A percentile compares a stretch with the other conserved stretches of the same genome.
These are phyloP conservation scores for Lucinisca nassula DNA, from an alignment of 2,888 invertebrate genomes.

Conservation along the genomic window DNA sequence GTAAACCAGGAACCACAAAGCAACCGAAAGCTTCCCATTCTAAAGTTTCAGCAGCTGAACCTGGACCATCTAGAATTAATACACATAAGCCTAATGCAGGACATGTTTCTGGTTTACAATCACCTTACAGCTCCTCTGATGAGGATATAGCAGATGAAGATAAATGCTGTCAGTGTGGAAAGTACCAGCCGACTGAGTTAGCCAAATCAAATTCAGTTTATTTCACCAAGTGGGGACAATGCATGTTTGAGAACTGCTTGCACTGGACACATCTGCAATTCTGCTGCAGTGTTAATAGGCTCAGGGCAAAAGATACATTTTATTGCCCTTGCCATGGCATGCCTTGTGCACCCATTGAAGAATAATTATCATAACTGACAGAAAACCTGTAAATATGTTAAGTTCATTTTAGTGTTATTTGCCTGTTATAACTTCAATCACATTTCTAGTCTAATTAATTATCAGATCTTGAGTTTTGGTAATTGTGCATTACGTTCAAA, in stretches of 20 bases:
- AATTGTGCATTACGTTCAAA: too few relatives aligned
- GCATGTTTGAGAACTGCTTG: background rate
- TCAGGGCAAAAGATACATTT: background rate
- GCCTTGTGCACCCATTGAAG: too few relatives aligned
- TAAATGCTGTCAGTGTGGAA: background rate
- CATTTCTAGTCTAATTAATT: too few relatives aligned
- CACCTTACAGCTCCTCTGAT: background rate
- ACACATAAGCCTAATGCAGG: background rate
- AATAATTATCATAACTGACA: background rate
- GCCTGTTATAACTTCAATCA: too few relatives aligned
- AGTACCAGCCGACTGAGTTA: background rate
- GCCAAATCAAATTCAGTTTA: background rate
- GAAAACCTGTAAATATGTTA: too few relatives aligned
- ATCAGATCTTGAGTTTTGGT: too few relatives aligned
- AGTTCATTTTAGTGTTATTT: too few relatives aligned
- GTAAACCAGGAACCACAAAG: too few relatives aligned
- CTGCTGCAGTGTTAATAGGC: background rate
- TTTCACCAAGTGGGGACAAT: background rate
- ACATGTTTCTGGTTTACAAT: background rate
- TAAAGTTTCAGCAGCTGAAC: background rate
- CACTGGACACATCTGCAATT: background rate
- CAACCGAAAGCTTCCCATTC: too few relatives aligned
- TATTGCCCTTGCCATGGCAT: background rate
- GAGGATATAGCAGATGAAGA: background rate
- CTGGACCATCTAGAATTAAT: background rate